Evolutionary conservation across 2,888 invertebrate species (phyloP).

Genomic region (Philereme vetulata): DNA sequence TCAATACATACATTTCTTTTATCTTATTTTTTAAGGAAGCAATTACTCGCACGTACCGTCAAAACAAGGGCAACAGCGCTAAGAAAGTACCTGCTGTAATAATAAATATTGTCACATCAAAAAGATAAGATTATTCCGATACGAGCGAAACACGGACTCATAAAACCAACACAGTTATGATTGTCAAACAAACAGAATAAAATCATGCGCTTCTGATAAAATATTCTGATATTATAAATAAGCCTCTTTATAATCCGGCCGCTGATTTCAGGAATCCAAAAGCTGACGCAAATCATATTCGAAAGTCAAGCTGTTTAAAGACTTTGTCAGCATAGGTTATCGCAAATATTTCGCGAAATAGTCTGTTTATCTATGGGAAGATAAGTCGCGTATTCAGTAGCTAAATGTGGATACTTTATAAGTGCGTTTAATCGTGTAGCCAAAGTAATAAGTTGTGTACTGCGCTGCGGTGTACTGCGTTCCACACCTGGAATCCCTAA

Average conservation of each 20-base stretch:
- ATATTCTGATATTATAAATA: constrained; percentile 46
- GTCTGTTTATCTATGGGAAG: constrained; percentile 55
- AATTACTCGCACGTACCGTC: constrained; percentile 4
- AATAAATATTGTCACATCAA: constrained; percentile 23
- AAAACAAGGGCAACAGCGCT: constrained; percentile 10
- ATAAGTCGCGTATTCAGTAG: constrained; percentile 59
- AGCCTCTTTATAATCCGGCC: constrained; percentile 46
- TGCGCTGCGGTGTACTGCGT: constrained; percentile 63
- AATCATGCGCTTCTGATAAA: constrained; percentile 42
- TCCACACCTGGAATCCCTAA: constrained; percentile 75
- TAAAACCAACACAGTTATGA: constrained; percentile 40
- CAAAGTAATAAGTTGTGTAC: constrained; percentile 81
- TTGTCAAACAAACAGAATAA: constrained; percentile 41
- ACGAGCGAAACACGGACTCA: constrained; percentile 38
- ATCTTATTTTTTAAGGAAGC: constrained; percentile 3
- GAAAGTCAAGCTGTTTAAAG: constrained; percentile 38
- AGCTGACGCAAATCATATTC: constrained; percentile 34
- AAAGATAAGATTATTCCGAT: constrained; percentile 44
- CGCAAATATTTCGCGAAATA: constrained; percentile 47
- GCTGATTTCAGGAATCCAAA: constrained; percentile 33
- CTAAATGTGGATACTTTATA: constrained; percentile 58
- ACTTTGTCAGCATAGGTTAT: constrained; percentile 36
- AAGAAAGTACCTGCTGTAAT: constrained; percentile 25
- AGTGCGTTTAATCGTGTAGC: constrained; percentile 67
- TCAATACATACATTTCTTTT: constrained; percentile 5